These are phyloP conservation scores for Rhinopomastus cyanomelas DNA, from an alignment of 2,113 vertebrate species.

Conservation along the genomic window DNA sequence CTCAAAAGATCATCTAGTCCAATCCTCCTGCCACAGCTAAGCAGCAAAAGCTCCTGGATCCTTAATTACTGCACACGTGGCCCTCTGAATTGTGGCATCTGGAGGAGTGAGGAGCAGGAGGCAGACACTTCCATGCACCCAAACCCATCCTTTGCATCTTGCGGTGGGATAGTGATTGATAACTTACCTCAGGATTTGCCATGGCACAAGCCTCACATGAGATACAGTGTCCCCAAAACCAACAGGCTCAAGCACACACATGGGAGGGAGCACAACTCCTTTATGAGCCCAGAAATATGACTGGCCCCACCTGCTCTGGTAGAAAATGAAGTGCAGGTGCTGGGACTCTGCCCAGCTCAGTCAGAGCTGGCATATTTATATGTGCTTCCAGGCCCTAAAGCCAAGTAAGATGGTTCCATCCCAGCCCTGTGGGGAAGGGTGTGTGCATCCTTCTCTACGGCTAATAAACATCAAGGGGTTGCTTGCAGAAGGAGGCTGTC, in stretches of 20 bases:
- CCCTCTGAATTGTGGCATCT: background rate
- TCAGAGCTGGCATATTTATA: conserved; percentile 7
- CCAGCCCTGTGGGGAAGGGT: background rate
- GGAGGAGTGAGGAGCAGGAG: rapidly evolving
- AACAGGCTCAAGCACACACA: rapidly evolving
- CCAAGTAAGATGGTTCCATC: background rate
- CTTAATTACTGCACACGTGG: background rate
- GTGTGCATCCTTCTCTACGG: background rate
- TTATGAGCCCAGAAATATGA: background rate
- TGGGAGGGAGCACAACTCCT: rapidly evolving
- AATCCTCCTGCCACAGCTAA: too few species aligned
- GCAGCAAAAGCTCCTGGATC: background rate
- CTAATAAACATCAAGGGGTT: background rate
- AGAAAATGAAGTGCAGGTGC: conserved; percentile 17
- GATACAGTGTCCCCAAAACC: background rate
- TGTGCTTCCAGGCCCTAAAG: background rate
- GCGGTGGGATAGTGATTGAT: too few species aligned
- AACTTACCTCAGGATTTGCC: background rate
- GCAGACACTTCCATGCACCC: background rate
- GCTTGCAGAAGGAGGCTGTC: background rate
- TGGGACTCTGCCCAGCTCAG: background rate
- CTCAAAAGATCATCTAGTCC: too few species aligned
- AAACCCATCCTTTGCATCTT: background rate
- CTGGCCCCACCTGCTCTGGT: background rate
- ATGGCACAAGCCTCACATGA: background rate